phyloP scores from a whole-genome alignment of 2,797 vertebrate species.

The Pangasius larnaudii region DNA sequence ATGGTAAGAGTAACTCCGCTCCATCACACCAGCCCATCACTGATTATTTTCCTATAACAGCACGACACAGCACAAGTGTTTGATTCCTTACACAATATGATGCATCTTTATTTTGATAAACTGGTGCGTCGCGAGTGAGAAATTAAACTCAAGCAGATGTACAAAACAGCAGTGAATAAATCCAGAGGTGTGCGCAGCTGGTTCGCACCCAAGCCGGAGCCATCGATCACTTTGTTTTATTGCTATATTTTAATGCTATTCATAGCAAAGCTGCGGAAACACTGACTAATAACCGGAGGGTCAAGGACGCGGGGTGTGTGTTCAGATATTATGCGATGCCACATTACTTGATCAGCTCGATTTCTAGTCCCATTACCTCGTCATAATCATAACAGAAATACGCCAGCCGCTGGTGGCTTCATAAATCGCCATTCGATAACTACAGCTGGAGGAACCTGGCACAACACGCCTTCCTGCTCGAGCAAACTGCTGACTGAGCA shows the following conservation, averaged over 20 bases:
- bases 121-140: not conserved
- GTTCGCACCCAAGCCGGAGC: not conserved
- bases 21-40: no score
- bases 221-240: not conserved
- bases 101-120: not conserved
- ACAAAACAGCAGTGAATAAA: not conserved
- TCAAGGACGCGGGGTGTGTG: not conserved
- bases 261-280: not conserved
- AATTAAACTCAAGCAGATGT: conserved; percentile 1
- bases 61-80: no score
- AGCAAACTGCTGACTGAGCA: not conserved
- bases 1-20: no score
- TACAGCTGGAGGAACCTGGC: not conserved
- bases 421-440: not conserved
- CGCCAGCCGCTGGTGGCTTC: not conserved
- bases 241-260: conserved; percentile 1
- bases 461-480: not conserved
- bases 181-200: not conserved
- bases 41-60: no score
- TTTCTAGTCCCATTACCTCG: not conserved
- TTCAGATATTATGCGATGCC: not conserved
- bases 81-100: not conserved
- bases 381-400: conserved; percentile 2
- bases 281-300: not conserved
- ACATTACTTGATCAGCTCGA: not conserved